Evolutionary conservation across 1,140 invertebrate genomes (phyloP).

Genomic region (Ceratitis capitata): DNA sequence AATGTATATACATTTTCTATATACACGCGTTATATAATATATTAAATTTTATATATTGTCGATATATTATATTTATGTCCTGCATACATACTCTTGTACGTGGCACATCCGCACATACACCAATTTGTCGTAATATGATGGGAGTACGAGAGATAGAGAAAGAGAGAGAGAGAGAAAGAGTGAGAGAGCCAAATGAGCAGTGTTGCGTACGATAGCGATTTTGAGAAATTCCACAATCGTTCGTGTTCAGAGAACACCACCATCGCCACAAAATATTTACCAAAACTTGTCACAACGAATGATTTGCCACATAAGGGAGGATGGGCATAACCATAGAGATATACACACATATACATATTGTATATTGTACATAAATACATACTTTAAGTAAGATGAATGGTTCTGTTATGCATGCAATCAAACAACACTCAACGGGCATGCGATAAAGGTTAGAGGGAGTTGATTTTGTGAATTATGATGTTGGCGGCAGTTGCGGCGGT

Average conservation of each 20-base stretch:
- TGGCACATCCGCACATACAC: not conserved
- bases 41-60: not conserved
- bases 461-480: constrained; percentile 2
- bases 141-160: not conserved
- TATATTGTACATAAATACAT: not conserved
- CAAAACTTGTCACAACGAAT: not conserved
- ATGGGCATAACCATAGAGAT: not conserved
- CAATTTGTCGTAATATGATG: not conserved
- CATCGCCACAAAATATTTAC: not conserved
- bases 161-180: not conserved
- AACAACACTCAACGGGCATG: not conserved
- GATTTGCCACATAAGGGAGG: not conserved
- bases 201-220: not conserved
- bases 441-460: not conserved
- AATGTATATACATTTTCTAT: not conserved
- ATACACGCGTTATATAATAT: not conserved
- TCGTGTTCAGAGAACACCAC: not conserved
- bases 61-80: not conserved
- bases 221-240: not conserved
- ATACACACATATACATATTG: not conserved
- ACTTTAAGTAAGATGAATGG: constrained; percentile 3
- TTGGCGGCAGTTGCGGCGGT: not conserved
- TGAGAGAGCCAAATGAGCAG: not conserved
- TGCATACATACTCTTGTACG: not conserved
- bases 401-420: not conserved